Evolutionary conservation across 1,140 invertebrate species (phyloP), one percentile per base, ranked within the genome.

Genomic region (Campoletis sonorensis): DNA sequence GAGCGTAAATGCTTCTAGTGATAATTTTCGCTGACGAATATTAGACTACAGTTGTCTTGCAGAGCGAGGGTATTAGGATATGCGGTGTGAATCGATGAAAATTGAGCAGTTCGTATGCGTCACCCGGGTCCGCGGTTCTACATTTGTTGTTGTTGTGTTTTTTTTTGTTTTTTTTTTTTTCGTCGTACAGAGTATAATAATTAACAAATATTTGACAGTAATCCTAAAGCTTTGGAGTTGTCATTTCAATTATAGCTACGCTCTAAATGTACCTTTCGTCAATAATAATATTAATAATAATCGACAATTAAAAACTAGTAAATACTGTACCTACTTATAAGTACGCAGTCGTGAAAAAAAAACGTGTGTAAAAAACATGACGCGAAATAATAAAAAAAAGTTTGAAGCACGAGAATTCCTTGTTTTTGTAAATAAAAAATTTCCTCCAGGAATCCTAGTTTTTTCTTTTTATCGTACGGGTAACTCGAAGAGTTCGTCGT

Each of bases 221-320:
- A 90, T 85, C 83, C 89, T 90, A 91, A 88, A 90, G 85, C 90
- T 91, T 91, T 91, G 90, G 90, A 91, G 88, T 89, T 82, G 81
- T 84, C 85, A 87, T 86, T 86, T 86, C 78, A 45, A 81, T 88
- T 86, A 84, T 85, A 85, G 79, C 84, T 86, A 81, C 26, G 45
- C 51, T 51, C 67, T 67, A 72, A 73, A 26, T 30, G 51, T 30
- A 37, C 15, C 33, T 80, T 61, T 80, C 16, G n/a, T 16, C 30
- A 67, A 76, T 67, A 40, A 72, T 71, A 71, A 49, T 61, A 37
- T n/a, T 58, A 58, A 58, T 21, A n/a, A 58, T 58, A 77, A 61
- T 77, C 54, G 54, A 77, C 26, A 16, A 54, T 67, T 67, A 67
- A 64, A 64, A 77, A 40, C 75, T 77, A 77, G 75, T 77, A 77